A percentile compares a stretch with the other conserved stretches of the same genome.
These are phyloP conservation scores for Stylophora pistillata DNA, from an alignment of 64 coral and sea anemone genomes.

Conservation along the genomic window DNA sequence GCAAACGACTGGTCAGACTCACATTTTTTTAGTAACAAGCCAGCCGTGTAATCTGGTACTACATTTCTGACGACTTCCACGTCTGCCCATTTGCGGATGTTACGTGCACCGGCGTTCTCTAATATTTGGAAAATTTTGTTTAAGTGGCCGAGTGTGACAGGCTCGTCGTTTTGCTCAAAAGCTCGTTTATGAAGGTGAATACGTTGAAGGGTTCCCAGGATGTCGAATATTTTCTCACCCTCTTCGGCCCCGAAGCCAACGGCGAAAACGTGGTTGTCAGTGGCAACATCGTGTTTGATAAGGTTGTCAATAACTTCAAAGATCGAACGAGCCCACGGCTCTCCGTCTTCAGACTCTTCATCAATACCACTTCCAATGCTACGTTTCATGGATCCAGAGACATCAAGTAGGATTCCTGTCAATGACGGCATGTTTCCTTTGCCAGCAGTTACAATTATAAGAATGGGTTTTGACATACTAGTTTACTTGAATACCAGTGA, in stretches of 20 bases:
- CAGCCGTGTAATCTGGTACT: background rate
- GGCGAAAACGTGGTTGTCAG: conserved; percentile 32
- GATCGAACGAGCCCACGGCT: conserved; percentile 18
- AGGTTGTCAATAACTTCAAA: conserved; percentile 33
- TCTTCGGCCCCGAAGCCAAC: conserved; percentile 1
- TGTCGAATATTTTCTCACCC: background rate
- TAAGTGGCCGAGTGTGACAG: background rate
- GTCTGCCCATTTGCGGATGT: conserved; percentile 22
- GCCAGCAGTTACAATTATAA: no score
- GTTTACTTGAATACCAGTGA: no score
- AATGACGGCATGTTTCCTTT: background rate
- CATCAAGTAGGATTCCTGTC: conserved; percentile 38
- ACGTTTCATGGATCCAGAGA: conserved; percentile 33
- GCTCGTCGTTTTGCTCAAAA: background rate
- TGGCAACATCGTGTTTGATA: conserved; percentile 35
- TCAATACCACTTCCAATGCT: background rate
- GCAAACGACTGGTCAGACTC: background rate
- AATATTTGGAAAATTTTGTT: conserved; percentile 10
- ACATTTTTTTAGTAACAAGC: background rate
- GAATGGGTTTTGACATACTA: no score
- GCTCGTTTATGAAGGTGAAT: background rate
- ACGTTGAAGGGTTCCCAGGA: background rate
- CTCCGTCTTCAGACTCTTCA: background rate
- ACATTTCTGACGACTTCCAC: background rate
- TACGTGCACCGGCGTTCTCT: background rate